Conservation (phyloP, 2,888 invertebrate species). For the Lasioglossum villosulum region DNA sequence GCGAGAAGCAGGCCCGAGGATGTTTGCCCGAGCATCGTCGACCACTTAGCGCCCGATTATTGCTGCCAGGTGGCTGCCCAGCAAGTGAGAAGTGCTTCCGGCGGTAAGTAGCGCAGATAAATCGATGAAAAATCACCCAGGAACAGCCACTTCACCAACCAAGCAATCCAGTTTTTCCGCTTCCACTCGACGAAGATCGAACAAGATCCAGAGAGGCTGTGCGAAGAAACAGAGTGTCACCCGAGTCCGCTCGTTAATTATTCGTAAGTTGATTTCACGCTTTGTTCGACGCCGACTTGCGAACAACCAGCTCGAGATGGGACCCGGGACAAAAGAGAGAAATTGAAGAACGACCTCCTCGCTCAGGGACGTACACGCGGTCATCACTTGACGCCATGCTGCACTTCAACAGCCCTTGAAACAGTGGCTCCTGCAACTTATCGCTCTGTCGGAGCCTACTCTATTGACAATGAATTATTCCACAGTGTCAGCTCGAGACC, state of each 20-base stretch:
- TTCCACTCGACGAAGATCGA: conserved; percentile 60
- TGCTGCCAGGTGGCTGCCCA: conserved; percentile 3
- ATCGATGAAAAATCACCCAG: conserved; percentile 31
- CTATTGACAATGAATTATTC: conserved; percentile 9
- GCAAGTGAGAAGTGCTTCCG: conserved; percentile 50
- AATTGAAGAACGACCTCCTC: conserved; percentile 48
- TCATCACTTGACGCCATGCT: conserved; percentile 27
- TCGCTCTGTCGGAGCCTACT: not conserved
- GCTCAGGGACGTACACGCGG: conserved; percentile 28
- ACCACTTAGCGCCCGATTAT: conserved; percentile 30
- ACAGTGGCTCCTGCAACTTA: conserved; percentile 1
- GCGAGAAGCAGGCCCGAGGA: not conserved
- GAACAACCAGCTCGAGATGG: conserved; percentile 11
- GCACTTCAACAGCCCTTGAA: conserved; percentile 16
- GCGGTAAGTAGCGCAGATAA: conserved; percentile 32
- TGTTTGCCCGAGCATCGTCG: not conserved
- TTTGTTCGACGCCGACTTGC: conserved; percentile 48
- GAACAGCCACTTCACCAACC: conserved; percentile 23
- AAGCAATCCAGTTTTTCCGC: conserved; percentile 62
- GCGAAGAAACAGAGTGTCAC: conserved; percentile 24
- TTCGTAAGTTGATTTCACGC: conserved; percentile 57
- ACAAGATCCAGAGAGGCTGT: conserved; percentile 25
- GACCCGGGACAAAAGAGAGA: conserved; percentile 44
- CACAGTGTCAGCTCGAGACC: not conserved
- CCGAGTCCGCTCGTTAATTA: conserved; percentile 66